Percentiles rank a stretch among this genome's conserved stretches.
Conservation (phyloP, 2,797 vertebrate genomes). For the Cebuella pygmaea region DNA sequence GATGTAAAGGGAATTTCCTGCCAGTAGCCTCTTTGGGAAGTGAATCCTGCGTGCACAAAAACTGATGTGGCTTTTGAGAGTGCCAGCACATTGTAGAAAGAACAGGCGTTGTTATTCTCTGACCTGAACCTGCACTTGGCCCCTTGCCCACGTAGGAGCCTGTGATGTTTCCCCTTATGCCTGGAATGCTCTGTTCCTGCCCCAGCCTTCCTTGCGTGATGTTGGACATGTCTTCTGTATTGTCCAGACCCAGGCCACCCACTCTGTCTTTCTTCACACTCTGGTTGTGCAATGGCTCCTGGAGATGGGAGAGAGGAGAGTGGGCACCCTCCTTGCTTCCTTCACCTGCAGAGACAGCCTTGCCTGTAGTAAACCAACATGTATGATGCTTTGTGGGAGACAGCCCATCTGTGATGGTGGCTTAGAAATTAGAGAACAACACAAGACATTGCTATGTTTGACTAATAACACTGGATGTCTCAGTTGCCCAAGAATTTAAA, state of each 20-base stretch:
- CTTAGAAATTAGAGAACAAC: not conserved
- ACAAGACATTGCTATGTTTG: not conserved
- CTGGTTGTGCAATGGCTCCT: not conserved
- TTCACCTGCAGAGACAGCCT: not conserved
- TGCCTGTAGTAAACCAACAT: not conserved
- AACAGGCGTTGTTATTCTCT: slow-evolving; percentile 18
- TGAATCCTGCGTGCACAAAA: slow-evolving; percentile 27
- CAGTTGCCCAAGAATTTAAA: not conserved
- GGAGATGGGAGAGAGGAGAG: not conserved
- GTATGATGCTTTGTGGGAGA: not conserved
- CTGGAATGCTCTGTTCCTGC: not conserved
- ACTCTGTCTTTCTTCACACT: not conserved
- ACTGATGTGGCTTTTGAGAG: slow-evolving; percentile 26
- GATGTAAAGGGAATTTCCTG: slow-evolving; percentile 59
- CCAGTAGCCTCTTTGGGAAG: slow-evolving; percentile 67
- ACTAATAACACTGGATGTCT: not conserved
- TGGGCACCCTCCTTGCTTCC: not conserved
- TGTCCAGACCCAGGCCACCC: not conserved
- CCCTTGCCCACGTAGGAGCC: not conserved
- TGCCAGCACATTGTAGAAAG: slow-evolving; percentile 16
- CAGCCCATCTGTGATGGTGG: not conserved
- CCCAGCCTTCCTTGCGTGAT: not conserved
- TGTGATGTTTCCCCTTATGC: not conserved
- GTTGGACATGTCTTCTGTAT: not conserved
- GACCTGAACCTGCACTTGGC: not conserved